phyloP scores from a whole-genome alignment of 2,113 vertebrate genomes.

The Mixornis gularis region DNA sequence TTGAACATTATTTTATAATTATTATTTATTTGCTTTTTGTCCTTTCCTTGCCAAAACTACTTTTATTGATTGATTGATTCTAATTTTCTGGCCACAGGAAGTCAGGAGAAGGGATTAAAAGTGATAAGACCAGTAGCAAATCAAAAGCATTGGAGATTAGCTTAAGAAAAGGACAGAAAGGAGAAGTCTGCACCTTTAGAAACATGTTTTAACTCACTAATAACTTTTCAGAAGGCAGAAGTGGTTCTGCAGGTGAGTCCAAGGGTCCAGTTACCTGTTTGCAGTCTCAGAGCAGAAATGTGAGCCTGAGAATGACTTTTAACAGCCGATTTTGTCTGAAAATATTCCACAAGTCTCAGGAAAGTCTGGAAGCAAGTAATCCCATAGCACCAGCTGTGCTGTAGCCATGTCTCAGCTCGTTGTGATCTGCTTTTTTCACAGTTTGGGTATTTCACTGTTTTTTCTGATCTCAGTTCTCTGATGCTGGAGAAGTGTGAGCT shows the following conservation, averaged over 20 bases:
- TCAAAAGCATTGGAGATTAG: neutral
- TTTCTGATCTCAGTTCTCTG: neutral
- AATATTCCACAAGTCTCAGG: neutral
- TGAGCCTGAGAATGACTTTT: neutral
- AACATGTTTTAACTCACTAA: neutral
- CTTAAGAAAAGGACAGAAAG: neutral
- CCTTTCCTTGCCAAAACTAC: neutral
- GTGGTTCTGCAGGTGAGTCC: neutral
- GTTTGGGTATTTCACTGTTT: fast-evolving
- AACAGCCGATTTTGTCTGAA: neutral
- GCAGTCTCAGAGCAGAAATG: neutral
- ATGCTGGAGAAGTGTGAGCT: neutral
- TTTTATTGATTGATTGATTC: neutral
- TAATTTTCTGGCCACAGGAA: neutral
- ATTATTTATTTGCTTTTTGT: neutral
- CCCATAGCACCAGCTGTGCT: neutral
- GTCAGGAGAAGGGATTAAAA: neutral
- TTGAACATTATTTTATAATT: neutral
- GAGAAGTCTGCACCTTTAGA: too few relatives aligned
- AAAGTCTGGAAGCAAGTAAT: neutral
- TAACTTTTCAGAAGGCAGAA: neutral
- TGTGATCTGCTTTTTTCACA: neutral
- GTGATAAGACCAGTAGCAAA: neutral
- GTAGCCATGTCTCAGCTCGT: fast-evolving
- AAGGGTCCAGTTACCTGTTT: neutral